Evolutionary conservation across 2,113 vertebrate species (phyloP), one percentile per base, ranked within the genome.

Genomic region (Epinephelus moara): DNA sequence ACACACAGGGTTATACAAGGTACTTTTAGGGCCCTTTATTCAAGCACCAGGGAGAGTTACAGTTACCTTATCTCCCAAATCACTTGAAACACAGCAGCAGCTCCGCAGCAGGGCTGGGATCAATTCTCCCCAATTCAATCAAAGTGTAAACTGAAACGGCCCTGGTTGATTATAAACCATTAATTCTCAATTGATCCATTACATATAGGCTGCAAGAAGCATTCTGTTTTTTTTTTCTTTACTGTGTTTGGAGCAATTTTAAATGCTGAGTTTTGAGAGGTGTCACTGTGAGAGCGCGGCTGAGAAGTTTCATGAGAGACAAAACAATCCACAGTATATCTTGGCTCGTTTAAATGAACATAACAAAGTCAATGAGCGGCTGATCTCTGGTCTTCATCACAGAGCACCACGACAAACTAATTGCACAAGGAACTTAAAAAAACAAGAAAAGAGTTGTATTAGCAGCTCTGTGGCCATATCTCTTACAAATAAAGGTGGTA

Each of bases 111-210:
- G 27, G 17, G 1, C 42, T 12, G 0, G 66, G 64, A 89, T 83
- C 84, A 82, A 8, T 70, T 85, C 70, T 61, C 33, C 6, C 61
- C 42, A 82, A 79, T 82, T 75, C 47, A 88, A 85, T 90, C 82
- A 63, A 70, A 77, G 15, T 72, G 85, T 83, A 82, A 86, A 81
- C 52, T 68, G 80, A 90, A 75, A 61, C 74, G 13, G 50, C 61
- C 64, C 60, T 74, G 49, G 61, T 50, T 75, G 69, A 80, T 74
- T 75, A 70, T 53, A 69, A 37, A 69, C 27, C 52, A 49, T 55
- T 57, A 19, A 50, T 19, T 50, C 63, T 76, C 56, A 45, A 25
- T 30, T 61, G 53, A 68, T 45, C 70, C 60, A 52, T 37, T 61
- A 45, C 9, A 10, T 23, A 70, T 56, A 7, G 37, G n/a, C 37